These are phyloP conservation scores for Nomada goodeniana DNA, from an alignment of 2,888 invertebrate genomes.

Conservation along the genomic window DNA sequence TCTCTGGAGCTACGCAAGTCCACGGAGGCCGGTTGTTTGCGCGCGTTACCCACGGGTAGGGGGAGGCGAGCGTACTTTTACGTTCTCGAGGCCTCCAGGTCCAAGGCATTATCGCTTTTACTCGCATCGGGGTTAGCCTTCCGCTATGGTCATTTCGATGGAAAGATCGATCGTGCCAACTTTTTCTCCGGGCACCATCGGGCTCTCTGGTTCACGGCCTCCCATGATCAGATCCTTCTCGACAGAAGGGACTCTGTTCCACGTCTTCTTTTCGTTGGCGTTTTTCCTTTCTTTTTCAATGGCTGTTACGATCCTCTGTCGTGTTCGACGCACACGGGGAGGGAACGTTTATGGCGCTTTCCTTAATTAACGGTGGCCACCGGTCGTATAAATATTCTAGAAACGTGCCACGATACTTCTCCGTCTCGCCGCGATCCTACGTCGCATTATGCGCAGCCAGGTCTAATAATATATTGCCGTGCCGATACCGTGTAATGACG, in stretches of 20 bases:
- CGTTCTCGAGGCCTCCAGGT: conserved; percentile 60
- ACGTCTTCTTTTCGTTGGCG: not conserved
- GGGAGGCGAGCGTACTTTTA: conserved; percentile 59
- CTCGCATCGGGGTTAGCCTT: conserved; percentile 70
- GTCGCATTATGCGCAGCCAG: conserved; percentile 29
- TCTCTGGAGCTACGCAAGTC: conserved; percentile 41
- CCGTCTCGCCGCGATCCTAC: conserved; percentile 8
- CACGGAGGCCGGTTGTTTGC: conserved; percentile 45
- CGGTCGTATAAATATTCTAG: conserved; percentile 46
- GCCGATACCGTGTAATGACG: conserved; percentile 47
- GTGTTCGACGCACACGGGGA: not conserved
- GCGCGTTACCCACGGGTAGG: conserved; percentile 25
- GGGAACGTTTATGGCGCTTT: conserved; percentile 34
- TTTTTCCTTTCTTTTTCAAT: not conserved
- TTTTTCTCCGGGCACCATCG: conserved; percentile 40
- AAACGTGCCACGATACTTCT: conserved; percentile 32
- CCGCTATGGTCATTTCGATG: conserved; percentile 73
- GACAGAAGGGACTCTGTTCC: not conserved
- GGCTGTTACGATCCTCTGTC: not conserved
- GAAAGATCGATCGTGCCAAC: conserved; percentile 64
- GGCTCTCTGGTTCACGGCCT: conserved; percentile 37
- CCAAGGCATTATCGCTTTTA: conserved; percentile 71
- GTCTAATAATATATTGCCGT: conserved; percentile 40
- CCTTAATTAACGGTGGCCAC: conserved; percentile 48
- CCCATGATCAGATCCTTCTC: conserved; percentile 13